Conservation (phyloP, 2,888 invertebrate species). For the Stenodera caucasica region DNA sequence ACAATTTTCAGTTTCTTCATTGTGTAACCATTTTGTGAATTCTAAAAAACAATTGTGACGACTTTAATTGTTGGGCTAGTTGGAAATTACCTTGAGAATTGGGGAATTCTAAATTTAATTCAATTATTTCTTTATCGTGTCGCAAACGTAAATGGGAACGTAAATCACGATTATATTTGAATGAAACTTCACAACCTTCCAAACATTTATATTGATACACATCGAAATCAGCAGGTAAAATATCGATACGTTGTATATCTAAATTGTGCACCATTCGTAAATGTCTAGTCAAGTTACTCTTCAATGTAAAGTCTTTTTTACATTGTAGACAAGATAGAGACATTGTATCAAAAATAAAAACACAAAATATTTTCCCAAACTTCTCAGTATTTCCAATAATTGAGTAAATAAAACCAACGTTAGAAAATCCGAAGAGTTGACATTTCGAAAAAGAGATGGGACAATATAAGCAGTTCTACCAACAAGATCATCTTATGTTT, state of each 20-base stretch:
- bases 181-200: slow-evolving; percentile 24
- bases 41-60: slow-evolving; percentile 8
- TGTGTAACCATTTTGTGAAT: slow-evolving; percentile 23
- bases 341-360: too few relatives aligned
- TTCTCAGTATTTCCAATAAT: too few relatives aligned
- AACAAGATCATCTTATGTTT: too few relatives aligned
- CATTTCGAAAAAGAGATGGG: too few relatives aligned
- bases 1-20: slow-evolving; percentile 22
- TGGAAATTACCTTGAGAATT: slow-evolving; percentile 17
- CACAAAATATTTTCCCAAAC: too few relatives aligned
- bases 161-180: slow-evolving; percentile 23
- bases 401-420: too few relatives aligned
- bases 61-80: background rate
- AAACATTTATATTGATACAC: slow-evolving; percentile 24
- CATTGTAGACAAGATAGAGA: slow-evolving; percentile 15
- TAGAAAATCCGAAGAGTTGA: too few relatives aligned
- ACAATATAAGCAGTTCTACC: too few relatives aligned
- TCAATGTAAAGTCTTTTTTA: slow-evolving; percentile 13
- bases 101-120: slow-evolving; percentile 23
- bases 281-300: slow-evolving; percentile 22
- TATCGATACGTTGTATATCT: slow-evolving; percentile 16
- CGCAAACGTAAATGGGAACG: slow-evolving; percentile 12
- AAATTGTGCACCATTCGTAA: slow-evolving; percentile 20
- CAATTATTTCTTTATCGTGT: slow-evolving; percentile 17
- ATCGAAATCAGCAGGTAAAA: slow-evolving; percentile 19